Evolutionary conservation across 2,797 vertebrate species (phyloP), one percentile per base, ranked within the genome.

Genomic region (Galagoides demidoff): DNA sequence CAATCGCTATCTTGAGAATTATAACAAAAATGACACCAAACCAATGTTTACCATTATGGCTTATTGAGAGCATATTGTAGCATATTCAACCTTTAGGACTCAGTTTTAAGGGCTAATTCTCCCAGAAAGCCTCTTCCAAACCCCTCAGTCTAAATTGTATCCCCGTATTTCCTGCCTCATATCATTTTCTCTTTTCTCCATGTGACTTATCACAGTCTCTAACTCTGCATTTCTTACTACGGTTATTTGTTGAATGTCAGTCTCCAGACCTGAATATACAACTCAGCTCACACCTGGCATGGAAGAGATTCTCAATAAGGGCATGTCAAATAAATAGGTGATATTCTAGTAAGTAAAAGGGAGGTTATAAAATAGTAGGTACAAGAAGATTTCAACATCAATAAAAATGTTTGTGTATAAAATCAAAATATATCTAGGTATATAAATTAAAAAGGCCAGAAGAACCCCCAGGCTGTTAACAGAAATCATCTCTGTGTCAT

Each of bases 21-120:
- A n/a, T 55, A 87, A 66, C 34, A 83, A 84, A 94, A 66, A n/a
- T 37, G 68, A 61, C 63, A 64, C 29, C 76, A 93, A 81, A 90
- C 29, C 17, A 94, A 49, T 37, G 70, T 73, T 88, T 61, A 39
- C 1, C 43, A 70, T 45, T 7, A 37, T 23, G 7, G 27, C 61
- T 59, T 29, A 29, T 1, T 83, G 52, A 90, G 34, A 73, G 27
- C 11, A 31, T 31, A 66, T 2, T n/a, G 64, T 19, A 70, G 1
- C 9, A 70, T 43, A 25, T 34, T 88, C 39, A 43, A 19, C 61
- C 14, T 7, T 19, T 3, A 64, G 20, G 31, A 43, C 23, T 73
- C 34, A 27, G 37, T 77, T 55, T 57, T 74, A 92, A 74, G 64
- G 7, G 20, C 37, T 31, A 43, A 66, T 88, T 94, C 45, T 90